These are phyloP conservation scores for Spinibarbus caldwelli DNA, from an alignment of 2,797 vertebrate species.

Conservation along the genomic window DNA sequence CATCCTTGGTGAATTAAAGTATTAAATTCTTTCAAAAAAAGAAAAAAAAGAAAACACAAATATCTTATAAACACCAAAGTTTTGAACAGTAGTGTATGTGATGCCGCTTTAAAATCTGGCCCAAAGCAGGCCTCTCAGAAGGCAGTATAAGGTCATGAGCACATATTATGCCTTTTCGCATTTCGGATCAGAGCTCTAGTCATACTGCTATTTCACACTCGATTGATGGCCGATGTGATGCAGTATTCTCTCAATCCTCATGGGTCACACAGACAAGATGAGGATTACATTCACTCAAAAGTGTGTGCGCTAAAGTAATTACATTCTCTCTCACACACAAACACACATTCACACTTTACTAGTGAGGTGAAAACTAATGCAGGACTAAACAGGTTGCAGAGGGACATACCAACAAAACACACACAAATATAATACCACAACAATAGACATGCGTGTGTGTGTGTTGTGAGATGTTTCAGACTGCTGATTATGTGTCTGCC, in stretches of 20 bases:
- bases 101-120: too few relatives aligned
- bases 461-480: slow-evolving; percentile 17
- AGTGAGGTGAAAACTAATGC: slow-evolving; percentile 29
- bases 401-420: not conserved
- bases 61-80: too few relatives aligned
- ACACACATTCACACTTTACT: slow-evolving; percentile 26
- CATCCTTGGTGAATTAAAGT: not conserved
- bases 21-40: not conserved
- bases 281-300: slow-evolving; percentile 7
- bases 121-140: too few relatives aligned
- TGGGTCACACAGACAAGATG: slow-evolving; percentile 13
- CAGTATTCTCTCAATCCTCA: slow-evolving; percentile 21
- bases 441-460: not conserved
- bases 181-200: not conserved
- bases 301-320: slow-evolving; percentile 26
- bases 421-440: not conserved
- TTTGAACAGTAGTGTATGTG: too few relatives aligned
- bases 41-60: not conserved
- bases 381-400: slow-evolving; percentile 19
- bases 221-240: slow-evolving; percentile 14
- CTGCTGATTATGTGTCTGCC: slow-evolving; percentile 54
- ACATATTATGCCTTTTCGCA: not conserved
- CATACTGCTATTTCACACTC: slow-evolving; percentile 14
- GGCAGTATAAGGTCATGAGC: not conserved
- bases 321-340: slow-evolving; percentile 11